Evolutionary conservation across 2,888 invertebrate genomes (phyloP).

Genomic region (Sussaba pulchella): DNA sequence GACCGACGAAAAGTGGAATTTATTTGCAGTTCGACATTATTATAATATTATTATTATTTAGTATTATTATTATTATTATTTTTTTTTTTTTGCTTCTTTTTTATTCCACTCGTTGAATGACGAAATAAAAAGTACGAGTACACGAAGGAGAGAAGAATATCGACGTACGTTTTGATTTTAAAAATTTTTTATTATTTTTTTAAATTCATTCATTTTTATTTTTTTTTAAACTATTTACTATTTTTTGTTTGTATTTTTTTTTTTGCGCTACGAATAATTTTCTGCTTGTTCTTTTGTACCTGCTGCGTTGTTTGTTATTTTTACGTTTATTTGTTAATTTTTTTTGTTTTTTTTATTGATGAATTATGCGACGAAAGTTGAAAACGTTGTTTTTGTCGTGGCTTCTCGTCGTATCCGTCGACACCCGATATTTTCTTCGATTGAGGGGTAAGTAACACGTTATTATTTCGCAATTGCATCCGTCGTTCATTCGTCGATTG

Average conservation of each 20-base stretch:
- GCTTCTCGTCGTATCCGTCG: slow-evolving; percentile 26
- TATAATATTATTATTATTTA: neutral
- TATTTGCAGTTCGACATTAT: slow-evolving; percentile 26
- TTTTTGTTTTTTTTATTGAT: slow-evolving; percentile 41
- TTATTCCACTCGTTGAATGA: slow-evolving; percentile 27
- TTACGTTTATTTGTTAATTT: slow-evolving; percentile 15
- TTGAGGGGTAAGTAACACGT: slow-evolving; percentile 60
- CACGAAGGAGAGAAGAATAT: neutral
- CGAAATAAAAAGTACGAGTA: slow-evolving; percentile 31
- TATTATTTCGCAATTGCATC: slow-evolving; percentile 57
- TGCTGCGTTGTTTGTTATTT: slow-evolving; percentile 35
- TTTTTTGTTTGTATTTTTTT: too few relatives aligned
- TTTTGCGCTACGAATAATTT: slow-evolving; percentile 22
- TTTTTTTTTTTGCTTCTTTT: slow-evolving; percentile 9
- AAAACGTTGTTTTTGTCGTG: slow-evolving; percentile 31
- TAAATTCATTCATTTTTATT: too few relatives aligned
- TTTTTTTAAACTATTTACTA: too few relatives aligned
- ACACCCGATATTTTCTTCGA: slow-evolving; percentile 37
- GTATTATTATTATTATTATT: too few relatives aligned
- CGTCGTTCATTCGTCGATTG: slow-evolving; percentile 18
- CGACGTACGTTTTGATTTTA: slow-evolving; percentile 22
- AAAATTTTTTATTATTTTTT: too few relatives aligned
- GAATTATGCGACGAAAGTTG: slow-evolving; percentile 35
- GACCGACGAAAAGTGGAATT: slow-evolving; percentile 18
- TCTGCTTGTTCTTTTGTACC: slow-evolving; percentile 46